Percentiles rank a stretch among this genome's conserved stretches.
Evolutionary conservation across 1,140 invertebrate species (phyloP).

Genomic region (Daktulosphaira vitifoliae): DNA sequence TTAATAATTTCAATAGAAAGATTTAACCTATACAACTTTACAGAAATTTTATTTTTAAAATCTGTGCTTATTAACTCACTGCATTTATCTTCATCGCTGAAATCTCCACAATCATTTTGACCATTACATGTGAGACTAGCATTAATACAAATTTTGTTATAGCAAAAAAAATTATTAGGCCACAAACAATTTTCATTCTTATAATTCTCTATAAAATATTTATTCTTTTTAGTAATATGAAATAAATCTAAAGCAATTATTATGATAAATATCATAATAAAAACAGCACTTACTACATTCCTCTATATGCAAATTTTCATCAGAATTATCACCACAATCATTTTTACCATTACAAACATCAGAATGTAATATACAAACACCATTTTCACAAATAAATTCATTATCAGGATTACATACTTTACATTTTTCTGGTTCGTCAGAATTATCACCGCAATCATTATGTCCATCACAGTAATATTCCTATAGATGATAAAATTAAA

Average conservation of each 20-base stretch:
- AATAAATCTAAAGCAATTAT: too few relatives aligned
- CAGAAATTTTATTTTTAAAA: background rate
- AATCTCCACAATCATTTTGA: constrained; percentile 65
- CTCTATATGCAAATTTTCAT: constrained; percentile 46
- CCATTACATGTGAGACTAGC: constrained; percentile 62
- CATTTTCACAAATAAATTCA: constrained; percentile 51
- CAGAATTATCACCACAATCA: constrained; percentile 61
- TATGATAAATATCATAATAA: background rate
- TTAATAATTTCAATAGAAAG: background rate
- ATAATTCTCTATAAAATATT: constrained; percentile 2
- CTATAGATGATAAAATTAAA: constrained; percentile 35
- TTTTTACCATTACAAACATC: constrained; percentile 57
- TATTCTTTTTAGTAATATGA: background rate
- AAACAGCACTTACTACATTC: constrained; percentile 33
- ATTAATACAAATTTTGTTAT: constrained; percentile 57
- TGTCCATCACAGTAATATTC: constrained; percentile 54
- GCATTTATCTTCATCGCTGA: constrained; percentile 56
- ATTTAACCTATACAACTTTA: background rate
- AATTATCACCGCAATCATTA: constrained; percentile 47
- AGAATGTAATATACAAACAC: constrained; percentile 52
- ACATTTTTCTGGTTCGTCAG: constrained; percentile 45
- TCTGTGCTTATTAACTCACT: constrained; percentile 42
- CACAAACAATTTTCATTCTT: constrained; percentile 34
- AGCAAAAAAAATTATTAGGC: constrained; percentile 50
- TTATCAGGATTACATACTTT: constrained; percentile 47